Conservation (phyloP, 2,113 vertebrate species). For the Pardalotus punctatus region DNA sequence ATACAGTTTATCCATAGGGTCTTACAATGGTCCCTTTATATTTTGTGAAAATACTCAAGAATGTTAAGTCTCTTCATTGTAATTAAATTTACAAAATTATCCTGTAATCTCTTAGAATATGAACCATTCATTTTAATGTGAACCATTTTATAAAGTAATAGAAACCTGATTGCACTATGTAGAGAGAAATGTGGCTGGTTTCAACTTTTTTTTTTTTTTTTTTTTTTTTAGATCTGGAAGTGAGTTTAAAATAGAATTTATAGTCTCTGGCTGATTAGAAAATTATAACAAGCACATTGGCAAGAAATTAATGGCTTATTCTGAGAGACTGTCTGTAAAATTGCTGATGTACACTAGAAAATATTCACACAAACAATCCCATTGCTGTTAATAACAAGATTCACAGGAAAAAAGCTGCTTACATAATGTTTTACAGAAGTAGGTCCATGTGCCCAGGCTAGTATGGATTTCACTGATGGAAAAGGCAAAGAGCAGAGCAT, state of each 20-base stretch:
- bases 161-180: not conserved
- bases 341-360: not conserved
- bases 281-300: not conserved
- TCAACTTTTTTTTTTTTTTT: not conserved
- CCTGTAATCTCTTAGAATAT: not conserved
- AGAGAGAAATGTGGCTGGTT: not conserved
- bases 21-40: not conserved
- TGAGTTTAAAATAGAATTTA: not conserved
- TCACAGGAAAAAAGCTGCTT: not conserved
- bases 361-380: not conserved
- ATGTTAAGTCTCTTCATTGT: not conserved
- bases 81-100: conserved; percentile 37
- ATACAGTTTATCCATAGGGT: not conserved
- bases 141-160: not conserved
- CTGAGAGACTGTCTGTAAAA: not conserved
- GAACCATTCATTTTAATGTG: not conserved
- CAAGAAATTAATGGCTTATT: not conserved
- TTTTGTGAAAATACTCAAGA: not conserved
- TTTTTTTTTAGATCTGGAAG: not conserved
- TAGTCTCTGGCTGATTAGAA: not conserved
- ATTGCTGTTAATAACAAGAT: not conserved
- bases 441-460: not conserved
- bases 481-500: not conserved
- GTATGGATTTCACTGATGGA: not conserved
- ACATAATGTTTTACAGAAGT: not conserved